Base-by-base conservation (phyloP, 2,888 invertebrate genomes). In the Keiferia lycopersicella region DNA sequence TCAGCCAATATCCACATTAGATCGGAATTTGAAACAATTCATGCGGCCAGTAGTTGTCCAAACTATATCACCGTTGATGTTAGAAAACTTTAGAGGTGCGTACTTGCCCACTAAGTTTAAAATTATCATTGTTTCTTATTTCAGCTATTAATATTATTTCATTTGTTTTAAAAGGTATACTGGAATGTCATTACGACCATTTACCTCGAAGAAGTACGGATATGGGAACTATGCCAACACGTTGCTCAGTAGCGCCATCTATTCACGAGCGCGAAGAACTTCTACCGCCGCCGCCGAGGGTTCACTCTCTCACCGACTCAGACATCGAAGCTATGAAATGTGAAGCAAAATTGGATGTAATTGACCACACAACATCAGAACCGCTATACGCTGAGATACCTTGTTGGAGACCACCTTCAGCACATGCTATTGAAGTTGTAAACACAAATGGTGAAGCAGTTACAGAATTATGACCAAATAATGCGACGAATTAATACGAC, bases 361-460 rank as follows among this genome's bases (percentile, higher is more conserved):
- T 91, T 65, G 89, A 91, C 68, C 79, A 75, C 30, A 83, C 86
- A 0, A 88, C 84, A 38, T 82, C 86, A 2, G 94, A 95, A 76
- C 95, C 94, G 60, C 81, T 95, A 26, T 95, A 95, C 73, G 95
- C 94, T 66, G 95, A 95, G 84, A 95, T 95, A 66, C 94, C 95
- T 57, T 88, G 86, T 68, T 92, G 89, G 90, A 77, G 87, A 73
- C 89, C 91, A 39, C 87, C 87, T 26, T 89, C 89, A n/a, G 90
- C 88, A 72, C 88, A 88, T 69, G 88, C 91, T 0, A 79, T 87
- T 66, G 91, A 88, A 79, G 80, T 89, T 18, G 76, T 91, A 20
- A 90, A 88, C 68, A 66, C 84, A 39, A 90, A 89, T 67, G 91
- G 90, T 14, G 92, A 92, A 81, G 92, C 92, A 4, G 84, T 92